phyloP scores from a whole-genome alignment of 2,797 vertebrate species.

The Loriculus beryllinus region DNA sequence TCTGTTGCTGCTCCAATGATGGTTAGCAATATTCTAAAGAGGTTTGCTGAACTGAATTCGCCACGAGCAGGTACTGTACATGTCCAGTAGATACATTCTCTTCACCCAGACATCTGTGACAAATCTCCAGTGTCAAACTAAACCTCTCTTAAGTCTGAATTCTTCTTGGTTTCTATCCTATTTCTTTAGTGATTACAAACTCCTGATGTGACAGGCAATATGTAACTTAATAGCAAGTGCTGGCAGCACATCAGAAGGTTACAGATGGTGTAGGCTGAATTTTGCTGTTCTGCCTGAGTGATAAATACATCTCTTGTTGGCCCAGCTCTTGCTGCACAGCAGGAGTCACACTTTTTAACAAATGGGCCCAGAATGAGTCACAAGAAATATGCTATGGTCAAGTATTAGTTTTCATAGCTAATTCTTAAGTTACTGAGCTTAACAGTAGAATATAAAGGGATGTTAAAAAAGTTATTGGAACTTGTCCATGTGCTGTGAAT shows the following conservation, averaged over 20 bases:
- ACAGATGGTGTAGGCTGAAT: slow-evolving; percentile 8
- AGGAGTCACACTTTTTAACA: not conserved
- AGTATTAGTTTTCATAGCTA: slow-evolving; percentile 67
- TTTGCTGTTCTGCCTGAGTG: slow-evolving; percentile 12
- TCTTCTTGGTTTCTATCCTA: slow-evolving; percentile 61
- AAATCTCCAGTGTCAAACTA: slow-evolving; percentile 64
- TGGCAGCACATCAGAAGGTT: slow-evolving; percentile 48
- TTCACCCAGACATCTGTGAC: slow-evolving; percentile 62
- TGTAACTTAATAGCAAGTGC: slow-evolving; percentile 26
- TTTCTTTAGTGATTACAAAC: slow-evolving; percentile 6
- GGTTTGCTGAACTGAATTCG: slow-evolving; percentile 97
- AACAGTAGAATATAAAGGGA: slow-evolving; percentile 63
- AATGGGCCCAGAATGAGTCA: slow-evolving; percentile 58
- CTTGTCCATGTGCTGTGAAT: slow-evolving; percentile 70
- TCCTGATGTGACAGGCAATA: slow-evolving; percentile 4
- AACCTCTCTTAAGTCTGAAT: slow-evolving; percentile 69
- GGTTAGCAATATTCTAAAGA: slow-evolving; percentile 97
- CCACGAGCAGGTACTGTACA: slow-evolving; percentile 90
- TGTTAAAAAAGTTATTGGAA: slow-evolving; percentile 54
- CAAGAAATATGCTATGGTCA: slow-evolving; percentile 57
- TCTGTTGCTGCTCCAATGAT: slow-evolving; percentile 95
- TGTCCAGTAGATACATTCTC: slow-evolving; percentile 72
- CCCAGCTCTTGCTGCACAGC: not conserved
- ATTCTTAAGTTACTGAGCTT: slow-evolving; percentile 45
- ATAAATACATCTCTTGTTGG: not conserved